Percentiles rank a stretch among this genome's conserved stretches.
phyloP scores from a whole-genome alignment of 2,113 vertebrate genomes.

The Lepus europaeus region DNA sequence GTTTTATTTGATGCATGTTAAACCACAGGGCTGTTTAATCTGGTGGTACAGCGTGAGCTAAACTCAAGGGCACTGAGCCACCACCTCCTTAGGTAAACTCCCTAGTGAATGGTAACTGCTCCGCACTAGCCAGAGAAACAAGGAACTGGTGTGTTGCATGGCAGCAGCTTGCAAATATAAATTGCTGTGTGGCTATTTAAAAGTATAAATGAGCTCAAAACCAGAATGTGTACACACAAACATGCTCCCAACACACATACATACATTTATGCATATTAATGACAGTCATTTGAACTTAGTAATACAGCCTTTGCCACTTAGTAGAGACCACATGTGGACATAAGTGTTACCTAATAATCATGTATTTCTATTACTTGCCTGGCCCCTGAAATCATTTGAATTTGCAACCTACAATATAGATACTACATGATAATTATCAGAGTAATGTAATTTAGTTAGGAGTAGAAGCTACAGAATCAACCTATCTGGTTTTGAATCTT shows the following conservation, averaged over 20 bases:
- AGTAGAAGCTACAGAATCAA: not conserved
- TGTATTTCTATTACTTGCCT: slow-evolving; percentile 12
- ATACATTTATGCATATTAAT: not conserved
- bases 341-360: not conserved
- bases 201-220: slow-evolving; percentile 46
- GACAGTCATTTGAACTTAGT: not conserved
- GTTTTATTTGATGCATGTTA: not conserved
- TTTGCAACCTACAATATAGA: not conserved
- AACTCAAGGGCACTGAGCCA: not conserved
- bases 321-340: not conserved
- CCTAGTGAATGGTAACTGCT: not conserved
- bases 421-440: not conserved
- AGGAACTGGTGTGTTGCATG: not conserved
- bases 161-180: slow-evolving; percentile 25
- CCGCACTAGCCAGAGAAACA: not conserved
- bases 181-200: slow-evolving; percentile 17
- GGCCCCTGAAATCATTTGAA: not conserved
- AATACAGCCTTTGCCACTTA: not conserved
- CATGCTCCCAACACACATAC: no score
- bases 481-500: not conserved
- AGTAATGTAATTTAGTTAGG: not conserved
- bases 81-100: not conserved
- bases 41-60: not conserved
- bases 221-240: not conserved
- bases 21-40: not conserved